Evolutionary conservation across 1,140 invertebrate genomes (phyloP).

Genomic region (Apocrypta bakeri): DNA sequence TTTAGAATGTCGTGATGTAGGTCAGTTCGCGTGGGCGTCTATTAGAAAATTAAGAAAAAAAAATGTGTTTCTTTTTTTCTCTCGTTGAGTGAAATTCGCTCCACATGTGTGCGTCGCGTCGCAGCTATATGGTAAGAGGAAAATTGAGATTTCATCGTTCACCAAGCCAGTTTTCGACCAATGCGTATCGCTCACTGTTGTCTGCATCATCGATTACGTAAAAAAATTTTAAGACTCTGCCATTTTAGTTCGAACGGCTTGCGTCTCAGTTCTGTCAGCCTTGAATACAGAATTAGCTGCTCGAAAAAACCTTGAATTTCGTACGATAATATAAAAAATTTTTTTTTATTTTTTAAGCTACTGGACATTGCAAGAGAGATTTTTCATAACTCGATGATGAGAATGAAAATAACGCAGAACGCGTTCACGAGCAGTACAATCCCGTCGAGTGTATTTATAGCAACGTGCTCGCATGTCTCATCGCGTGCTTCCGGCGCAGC

Average conservation of each 20-base stretch:
- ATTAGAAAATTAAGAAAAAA: conserved; percentile 39
- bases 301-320: not conserved
- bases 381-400: too few species aligned
- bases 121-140: too few species aligned
- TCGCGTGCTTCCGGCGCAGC: not conserved
- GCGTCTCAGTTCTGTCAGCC: too few species aligned
- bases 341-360: not conserved
- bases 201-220: not conserved
- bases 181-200: too few species aligned
- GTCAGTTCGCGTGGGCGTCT: conserved; percentile 27
- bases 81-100: too few species aligned
- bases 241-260: not conserved
- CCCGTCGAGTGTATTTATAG: too few species aligned
- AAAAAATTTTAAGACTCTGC: not conserved
- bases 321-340: not conserved
- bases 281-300: not conserved
- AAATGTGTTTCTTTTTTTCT: not conserved
- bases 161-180: too few species aligned
- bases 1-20: conserved; percentile 35
- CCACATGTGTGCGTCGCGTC: too few species aligned
- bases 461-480: too few species aligned
- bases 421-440: too few species aligned
- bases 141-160: not conserved
- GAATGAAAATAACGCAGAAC: too few species aligned
- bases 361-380: too few species aligned